phyloP scores from a whole-genome alignment of 2,888 invertebrate genomes.

The Ophion slaviceki region DNA sequence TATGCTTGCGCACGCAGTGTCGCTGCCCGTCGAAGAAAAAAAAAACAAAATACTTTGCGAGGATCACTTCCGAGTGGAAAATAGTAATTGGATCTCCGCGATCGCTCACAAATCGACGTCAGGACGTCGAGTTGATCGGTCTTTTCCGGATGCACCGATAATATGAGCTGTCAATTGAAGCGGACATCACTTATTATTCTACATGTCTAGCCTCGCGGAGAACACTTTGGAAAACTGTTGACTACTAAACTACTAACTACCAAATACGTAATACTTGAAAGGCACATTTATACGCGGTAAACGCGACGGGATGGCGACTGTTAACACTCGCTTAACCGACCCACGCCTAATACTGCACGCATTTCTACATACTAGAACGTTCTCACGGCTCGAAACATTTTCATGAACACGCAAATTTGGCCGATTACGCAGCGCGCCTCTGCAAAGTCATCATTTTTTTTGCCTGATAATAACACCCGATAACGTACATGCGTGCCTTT shows the following conservation, averaged over 20 bases:
- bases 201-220: slow-evolving; percentile 6
- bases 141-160: neutral
- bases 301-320: slow-evolving; percentile 47
- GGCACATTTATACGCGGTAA: slow-evolving; percentile 30
- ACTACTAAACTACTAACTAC: slow-evolving; percentile 27
- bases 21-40: slow-evolving; percentile 9
- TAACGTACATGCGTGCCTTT: neutral
- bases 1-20: slow-evolving; percentile 25
- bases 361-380: slow-evolving; percentile 12
- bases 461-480: neutral
- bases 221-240: slow-evolving; percentile 43
- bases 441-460: neutral
- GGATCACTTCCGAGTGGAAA: neutral
- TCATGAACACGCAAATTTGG: neutral
- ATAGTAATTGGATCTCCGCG: slow-evolving; percentile 20
- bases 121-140: slow-evolving; percentile 5
- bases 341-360: slow-evolving; percentile 21
- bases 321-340: slow-evolving; percentile 25
- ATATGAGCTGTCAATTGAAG: slow-evolving; percentile 1
- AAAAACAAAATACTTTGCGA: neutral
- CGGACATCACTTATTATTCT: neutral
- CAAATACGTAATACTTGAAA: slow-evolving; percentile 55
- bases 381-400: slow-evolving; percentile 1
- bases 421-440: neutral
- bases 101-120: slow-evolving; percentile 5